phyloP scores from a whole-genome alignment of 1,140 invertebrate species.

The Hycleus phaleratus region DNA sequence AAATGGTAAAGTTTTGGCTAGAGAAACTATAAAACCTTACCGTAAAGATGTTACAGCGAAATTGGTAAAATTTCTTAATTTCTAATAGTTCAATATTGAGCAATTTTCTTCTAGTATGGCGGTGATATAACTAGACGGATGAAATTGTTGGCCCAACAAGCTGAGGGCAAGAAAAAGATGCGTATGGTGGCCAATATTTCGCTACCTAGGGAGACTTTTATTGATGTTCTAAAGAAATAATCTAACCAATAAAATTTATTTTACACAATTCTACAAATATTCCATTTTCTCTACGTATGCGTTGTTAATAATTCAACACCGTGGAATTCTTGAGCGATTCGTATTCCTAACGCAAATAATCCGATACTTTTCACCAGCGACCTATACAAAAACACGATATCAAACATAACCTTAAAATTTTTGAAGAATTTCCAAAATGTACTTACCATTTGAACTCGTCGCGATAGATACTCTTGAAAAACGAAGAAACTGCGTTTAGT shows the following conservation, averaged over 20 bases:
- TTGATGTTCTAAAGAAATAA: slow-evolving; percentile 81
- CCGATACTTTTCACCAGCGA: slow-evolving; percentile 60
- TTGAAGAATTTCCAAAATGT: background rate
- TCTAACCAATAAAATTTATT: background rate
- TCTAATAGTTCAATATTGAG: background rate
- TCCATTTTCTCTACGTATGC: slow-evolving; percentile 13
- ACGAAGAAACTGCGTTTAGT: slow-evolving; percentile 27
- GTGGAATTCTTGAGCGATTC: slow-evolving; percentile 57
- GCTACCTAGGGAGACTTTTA: slow-evolving; percentile 88
- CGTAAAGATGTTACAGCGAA: slow-evolving; percentile 91
- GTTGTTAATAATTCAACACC: slow-evolving; percentile 51
- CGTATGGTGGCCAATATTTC: slow-evolving; percentile 83
- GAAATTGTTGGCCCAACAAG: slow-evolving; percentile 83
- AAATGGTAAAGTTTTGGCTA: slow-evolving; percentile 72
- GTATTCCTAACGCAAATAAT: slow-evolving; percentile 57
- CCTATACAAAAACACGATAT: slow-evolving; percentile 41
- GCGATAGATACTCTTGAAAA: slow-evolving; percentile 44
- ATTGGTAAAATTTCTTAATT: slow-evolving; percentile 51
- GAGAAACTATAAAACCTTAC: slow-evolving; percentile 80
- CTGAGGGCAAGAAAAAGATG: slow-evolving; percentile 90
- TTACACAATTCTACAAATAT: background rate
- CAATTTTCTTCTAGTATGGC: slow-evolving; percentile 64
- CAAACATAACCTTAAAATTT: slow-evolving; percentile 20
- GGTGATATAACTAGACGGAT: slow-evolving; percentile 84
- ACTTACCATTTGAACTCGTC: slow-evolving; percentile 50